A percentile compares a stretch with the other conserved stretches of the same genome.
phyloP scores from a whole-genome alignment of 2,888 invertebrate species.

The Drosophila anceps region DNA sequence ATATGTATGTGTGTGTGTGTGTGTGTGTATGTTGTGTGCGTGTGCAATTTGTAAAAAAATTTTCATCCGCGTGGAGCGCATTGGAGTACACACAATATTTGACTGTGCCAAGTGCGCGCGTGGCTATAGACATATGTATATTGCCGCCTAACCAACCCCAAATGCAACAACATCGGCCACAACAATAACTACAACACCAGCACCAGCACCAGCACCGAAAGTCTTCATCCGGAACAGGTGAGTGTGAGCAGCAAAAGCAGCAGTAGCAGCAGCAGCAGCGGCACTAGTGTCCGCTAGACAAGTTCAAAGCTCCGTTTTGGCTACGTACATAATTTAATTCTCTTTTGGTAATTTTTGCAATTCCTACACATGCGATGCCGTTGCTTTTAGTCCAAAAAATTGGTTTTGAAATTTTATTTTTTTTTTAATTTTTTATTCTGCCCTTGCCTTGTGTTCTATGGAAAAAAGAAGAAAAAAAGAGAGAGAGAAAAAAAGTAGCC shows the following conservation, averaged over 20 bases:
- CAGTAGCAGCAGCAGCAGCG: slow-evolving; percentile 4
- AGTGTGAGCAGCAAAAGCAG: slow-evolving; percentile 18
- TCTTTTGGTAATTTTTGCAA: slow-evolving; percentile 26
- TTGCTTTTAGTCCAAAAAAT: slow-evolving; percentile 13
- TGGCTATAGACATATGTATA: slow-evolving; percentile 30
- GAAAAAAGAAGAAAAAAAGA: slow-evolving; percentile 34
- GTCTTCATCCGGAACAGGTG: slow-evolving; percentile 56
- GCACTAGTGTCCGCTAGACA: slow-evolving; percentile 10
- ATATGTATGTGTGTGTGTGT: slow-evolving; percentile 41
- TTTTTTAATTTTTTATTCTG: slow-evolving; percentile 29
- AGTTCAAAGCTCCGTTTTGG: slow-evolving; percentile 40
- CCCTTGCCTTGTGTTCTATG: slow-evolving; percentile 39
- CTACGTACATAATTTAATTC: slow-evolving; percentile 23
- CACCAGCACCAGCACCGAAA: slow-evolving; percentile 10
- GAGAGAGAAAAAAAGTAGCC: slow-evolving; percentile 1
- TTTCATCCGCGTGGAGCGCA: slow-evolving; percentile 66
- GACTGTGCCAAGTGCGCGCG: slow-evolving; percentile 40
- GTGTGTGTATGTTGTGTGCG: slow-evolving; percentile 31
- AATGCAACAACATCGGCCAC: slow-evolving; percentile 34
- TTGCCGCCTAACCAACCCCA: slow-evolving; percentile 36
- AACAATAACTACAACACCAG: background rate
- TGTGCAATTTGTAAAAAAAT: slow-evolving; percentile 63
- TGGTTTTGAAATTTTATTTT: slow-evolving; percentile 4
- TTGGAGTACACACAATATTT: slow-evolving; percentile 19
- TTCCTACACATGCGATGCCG: slow-evolving; percentile 37